Conservation (phyloP, 1,140 invertebrate species). For the Sycophila sp. region DNA sequence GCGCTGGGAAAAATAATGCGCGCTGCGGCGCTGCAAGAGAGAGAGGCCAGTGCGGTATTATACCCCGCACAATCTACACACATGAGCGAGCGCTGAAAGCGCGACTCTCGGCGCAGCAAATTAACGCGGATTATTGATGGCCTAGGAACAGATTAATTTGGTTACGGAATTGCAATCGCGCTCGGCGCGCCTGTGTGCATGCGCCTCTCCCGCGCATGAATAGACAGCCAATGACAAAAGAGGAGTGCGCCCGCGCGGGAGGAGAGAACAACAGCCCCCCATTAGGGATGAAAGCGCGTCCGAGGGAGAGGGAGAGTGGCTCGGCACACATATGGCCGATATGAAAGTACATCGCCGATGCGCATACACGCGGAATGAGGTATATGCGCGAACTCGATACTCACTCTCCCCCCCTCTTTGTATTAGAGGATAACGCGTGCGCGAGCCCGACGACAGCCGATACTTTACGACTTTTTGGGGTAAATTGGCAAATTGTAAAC, state of each 20-base stretch:
- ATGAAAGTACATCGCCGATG: neutral
- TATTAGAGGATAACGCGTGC: neutral
- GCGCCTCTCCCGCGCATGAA: neutral
- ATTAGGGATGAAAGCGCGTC: constrained; percentile 34
- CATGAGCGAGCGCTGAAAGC: neutral
- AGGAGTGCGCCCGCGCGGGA: neutral
- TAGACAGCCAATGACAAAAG: constrained; percentile 27
- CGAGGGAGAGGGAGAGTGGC: constrained; percentile 37
- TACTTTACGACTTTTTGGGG: constrained; percentile 55
- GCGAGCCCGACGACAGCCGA: constrained; percentile 31
- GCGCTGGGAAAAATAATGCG: neutral
- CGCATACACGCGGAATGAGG: neutral
- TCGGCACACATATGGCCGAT: constrained; percentile 46
- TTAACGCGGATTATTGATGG: constrained; percentile 39
- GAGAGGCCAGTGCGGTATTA: neutral
- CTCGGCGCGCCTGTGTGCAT: neutral
- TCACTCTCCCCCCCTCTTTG: neutral
- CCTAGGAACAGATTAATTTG: constrained; percentile 35
- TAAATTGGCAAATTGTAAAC: constrained; percentile 62
- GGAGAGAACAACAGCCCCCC: constrained; percentile 11
- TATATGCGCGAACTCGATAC: too few relatives aligned
- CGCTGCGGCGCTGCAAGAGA: neutral
- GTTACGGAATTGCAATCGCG: constrained; percentile 35
- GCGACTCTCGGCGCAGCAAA: constrained; percentile 18
- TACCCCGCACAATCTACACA: neutral